phyloP scores from a whole-genome alignment of 2,113 vertebrate genomes.

The Salvelinus alpinus region DNA sequence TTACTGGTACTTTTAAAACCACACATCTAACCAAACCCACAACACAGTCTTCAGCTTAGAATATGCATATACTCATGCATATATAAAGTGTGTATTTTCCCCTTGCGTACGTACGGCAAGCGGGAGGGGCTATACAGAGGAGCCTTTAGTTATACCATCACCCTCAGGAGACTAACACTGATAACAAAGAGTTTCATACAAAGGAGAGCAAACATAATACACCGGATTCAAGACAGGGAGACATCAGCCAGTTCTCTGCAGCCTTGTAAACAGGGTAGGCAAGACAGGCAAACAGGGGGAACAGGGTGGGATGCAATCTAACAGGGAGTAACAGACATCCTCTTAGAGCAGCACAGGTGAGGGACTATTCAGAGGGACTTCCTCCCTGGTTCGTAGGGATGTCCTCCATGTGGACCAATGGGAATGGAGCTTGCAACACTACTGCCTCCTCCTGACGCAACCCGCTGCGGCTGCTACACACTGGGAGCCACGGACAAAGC shows the following conservation, averaged over 20 bases:
- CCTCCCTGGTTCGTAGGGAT: neutral
- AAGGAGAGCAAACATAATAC: conserved; percentile 61
- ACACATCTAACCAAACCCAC: conserved; percentile 66
- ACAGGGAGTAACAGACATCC: conserved; percentile 65
- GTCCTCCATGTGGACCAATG: conserved; percentile 1
- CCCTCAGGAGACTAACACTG: conserved; percentile 67
- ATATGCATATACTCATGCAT: conserved; percentile 79
- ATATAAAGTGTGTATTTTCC: conserved; percentile 66
- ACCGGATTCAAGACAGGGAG: conserved; percentile 45
- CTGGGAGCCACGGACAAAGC: neutral
- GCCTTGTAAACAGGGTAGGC: conserved; percentile 65
- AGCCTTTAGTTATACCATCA: conserved; percentile 59
- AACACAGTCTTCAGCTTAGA: conserved; percentile 61
- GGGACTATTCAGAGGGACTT: conserved; percentile 17
- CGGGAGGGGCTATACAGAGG: conserved; percentile 55
- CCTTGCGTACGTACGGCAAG: conserved; percentile 63
- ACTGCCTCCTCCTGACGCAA: neutral
- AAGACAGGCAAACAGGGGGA: conserved; percentile 52
- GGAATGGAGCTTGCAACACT: neutral
- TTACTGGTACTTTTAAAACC: conserved; percentile 57
- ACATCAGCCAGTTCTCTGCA: conserved; percentile 44
- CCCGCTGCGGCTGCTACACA: neutral
- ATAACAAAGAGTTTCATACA: conserved; percentile 58
- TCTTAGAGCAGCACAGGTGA: conserved; percentile 63
- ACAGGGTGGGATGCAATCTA: neutral